Conservation (phyloP, 2,113 vertebrate genomes). For the Myotis yumanensis region DNA sequence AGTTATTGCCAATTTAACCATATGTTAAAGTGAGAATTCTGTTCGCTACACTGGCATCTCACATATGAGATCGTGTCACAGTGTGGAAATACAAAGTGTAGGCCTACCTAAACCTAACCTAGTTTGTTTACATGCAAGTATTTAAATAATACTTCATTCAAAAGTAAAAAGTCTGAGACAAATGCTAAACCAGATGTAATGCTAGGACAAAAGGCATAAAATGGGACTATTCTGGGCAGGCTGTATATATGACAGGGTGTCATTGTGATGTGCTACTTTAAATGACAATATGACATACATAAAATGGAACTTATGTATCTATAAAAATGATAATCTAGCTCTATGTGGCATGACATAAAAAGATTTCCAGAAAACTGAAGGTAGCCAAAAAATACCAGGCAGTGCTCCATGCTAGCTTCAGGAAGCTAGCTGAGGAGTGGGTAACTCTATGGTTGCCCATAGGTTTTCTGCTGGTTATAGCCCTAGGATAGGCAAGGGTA, state of each 20-base stretch:
- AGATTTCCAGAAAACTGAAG: background rate
- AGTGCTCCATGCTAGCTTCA: background rate
- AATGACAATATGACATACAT: background rate
- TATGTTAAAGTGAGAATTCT: constrained; percentile 34
- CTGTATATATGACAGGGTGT: background rate
- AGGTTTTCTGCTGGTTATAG: background rate
- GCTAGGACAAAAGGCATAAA: background rate
- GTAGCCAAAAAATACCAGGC: background rate
- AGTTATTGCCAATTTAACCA: background rate
- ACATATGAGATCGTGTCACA: background rate
- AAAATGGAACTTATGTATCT: background rate
- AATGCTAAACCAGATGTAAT: background rate
- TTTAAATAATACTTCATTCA: constrained; percentile 29
- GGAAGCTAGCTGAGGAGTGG: background rate
- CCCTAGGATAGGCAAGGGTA: background rate
- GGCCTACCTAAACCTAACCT: background rate
- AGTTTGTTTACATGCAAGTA: background rate
- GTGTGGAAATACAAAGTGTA: constrained; percentile 19
- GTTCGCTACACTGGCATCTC: background rate
- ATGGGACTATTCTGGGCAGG: background rate
- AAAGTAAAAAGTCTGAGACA: constrained; percentile 38
- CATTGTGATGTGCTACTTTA: background rate
- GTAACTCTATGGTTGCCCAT: background rate
- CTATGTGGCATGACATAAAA: background rate
- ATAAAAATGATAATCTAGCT: constrained; percentile 2